Evolutionary conservation across 2,888 invertebrate genomes (phyloP).

Genomic region (Leucozona laternaria): DNA sequence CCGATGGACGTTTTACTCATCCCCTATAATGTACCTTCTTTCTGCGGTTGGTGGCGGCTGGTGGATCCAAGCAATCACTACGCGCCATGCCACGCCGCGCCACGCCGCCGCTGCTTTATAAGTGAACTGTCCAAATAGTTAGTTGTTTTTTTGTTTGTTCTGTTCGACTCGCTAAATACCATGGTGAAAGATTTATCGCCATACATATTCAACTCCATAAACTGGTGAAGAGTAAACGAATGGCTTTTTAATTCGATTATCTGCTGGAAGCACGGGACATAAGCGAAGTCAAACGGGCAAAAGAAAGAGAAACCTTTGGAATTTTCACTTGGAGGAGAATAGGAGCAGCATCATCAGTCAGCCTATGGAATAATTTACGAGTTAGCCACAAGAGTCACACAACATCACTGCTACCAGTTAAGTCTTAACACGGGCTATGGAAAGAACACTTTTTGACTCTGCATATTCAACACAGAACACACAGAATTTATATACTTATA

Average conservation of each 20-base stretch:
- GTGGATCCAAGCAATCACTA: constrained; percentile 16
- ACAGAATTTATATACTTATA: not conserved
- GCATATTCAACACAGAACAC: constrained; percentile 7
- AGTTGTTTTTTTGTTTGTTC: constrained; percentile 48
- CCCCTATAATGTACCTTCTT: constrained; percentile 38
- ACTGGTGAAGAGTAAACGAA: constrained; percentile 77
- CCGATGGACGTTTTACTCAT: constrained; percentile 39
- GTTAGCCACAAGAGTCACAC: constrained; percentile 59
- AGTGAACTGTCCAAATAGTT: constrained; percentile 71
- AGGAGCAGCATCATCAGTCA: constrained; percentile 32
- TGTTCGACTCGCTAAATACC: constrained; percentile 78
- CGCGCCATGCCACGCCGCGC: not conserved
- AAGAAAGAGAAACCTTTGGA: constrained; percentile 68
- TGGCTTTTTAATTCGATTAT: constrained; percentile 82
- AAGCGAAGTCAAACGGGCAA: constrained; percentile 19
- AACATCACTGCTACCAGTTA: constrained; percentile 41
- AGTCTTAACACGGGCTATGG: constrained; percentile 37
- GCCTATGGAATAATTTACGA: constrained; percentile 67
- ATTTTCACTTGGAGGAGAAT: constrained; percentile 56
- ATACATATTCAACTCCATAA: constrained; percentile 75
- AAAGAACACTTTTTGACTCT: constrained; percentile 17
- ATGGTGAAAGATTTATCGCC: constrained; percentile 83
- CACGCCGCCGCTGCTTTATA: no score
- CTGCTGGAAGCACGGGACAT: constrained; percentile 36
- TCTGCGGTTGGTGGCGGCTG: not conserved